Evolutionary conservation across 2,113 vertebrate species (phyloP).

Genomic region (Cercocebus atys): DNA sequence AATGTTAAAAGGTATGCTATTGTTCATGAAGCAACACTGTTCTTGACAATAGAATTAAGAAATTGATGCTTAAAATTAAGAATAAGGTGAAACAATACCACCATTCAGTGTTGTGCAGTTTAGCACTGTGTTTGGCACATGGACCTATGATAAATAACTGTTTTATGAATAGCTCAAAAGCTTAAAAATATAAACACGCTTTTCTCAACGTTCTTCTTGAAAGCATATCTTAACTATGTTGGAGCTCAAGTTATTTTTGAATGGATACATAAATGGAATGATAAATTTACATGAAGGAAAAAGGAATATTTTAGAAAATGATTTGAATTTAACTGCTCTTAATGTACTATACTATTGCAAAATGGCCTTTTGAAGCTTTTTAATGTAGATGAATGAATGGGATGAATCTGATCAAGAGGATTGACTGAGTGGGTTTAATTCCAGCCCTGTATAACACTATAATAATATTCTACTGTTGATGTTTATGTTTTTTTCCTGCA

Average conservation of each 20-base stretch:
- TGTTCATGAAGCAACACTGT: not conserved
- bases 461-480: not conserved
- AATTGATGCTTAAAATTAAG: not conserved
- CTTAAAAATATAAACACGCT: not conserved
- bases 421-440: not conserved
- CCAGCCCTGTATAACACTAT: not conserved
- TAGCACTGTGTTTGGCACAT: not conserved
- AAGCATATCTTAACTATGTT: not conserved
- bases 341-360: not conserved
- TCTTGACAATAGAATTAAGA: constrained; percentile 7
- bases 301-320: not conserved
- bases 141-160: not conserved
- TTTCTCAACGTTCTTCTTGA: not conserved
- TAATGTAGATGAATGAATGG: not conserved
- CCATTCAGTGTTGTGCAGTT: not conserved
- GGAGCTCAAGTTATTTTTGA: not conserved
- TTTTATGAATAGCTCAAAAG: not conserved
- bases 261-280: not conserved
- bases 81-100: not conserved
- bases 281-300: not conserved
- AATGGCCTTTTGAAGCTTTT: not conserved
- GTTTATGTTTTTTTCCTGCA: not conserved
- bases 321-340: not conserved
- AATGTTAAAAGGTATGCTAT: not conserved
- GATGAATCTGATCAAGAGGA: not conserved